Evolutionary conservation across 2,888 invertebrate species (phyloP).

Genomic region (Cheilosia soror): DNA sequence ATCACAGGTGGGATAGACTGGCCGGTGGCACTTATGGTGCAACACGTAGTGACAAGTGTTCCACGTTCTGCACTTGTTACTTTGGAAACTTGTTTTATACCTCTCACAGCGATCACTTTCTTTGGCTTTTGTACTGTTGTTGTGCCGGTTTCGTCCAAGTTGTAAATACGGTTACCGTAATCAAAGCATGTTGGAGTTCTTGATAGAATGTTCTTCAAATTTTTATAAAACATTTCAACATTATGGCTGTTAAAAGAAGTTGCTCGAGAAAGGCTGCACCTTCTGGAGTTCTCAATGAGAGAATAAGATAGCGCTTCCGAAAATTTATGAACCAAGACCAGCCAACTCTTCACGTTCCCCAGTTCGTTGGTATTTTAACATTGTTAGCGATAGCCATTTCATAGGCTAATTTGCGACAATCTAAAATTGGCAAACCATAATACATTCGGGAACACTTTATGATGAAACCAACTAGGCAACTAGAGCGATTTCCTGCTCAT

Average conservation of each 20-base stretch:
- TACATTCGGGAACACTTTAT: constrained; percentile 1
- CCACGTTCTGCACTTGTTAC: constrained; percentile 79
- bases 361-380: constrained; percentile 5
- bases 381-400: constrained; percentile 15
- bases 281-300: constrained; percentile 1
- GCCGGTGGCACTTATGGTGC: constrained; percentile 75
- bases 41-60: constrained; percentile 76
- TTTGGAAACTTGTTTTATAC: constrained; percentile 77
- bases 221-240: constrained; percentile 22
- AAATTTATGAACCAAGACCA: constrained; percentile 11
- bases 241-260: constrained; percentile 40
- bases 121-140: constrained; percentile 80
- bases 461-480: not conserved
- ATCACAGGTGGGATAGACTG: constrained; percentile 75
- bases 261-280: constrained; percentile 29
- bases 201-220: constrained; percentile 22
- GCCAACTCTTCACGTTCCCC: constrained; percentile 7
- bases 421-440: constrained; percentile 11
- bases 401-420: constrained; percentile 15
- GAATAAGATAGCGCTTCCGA: not conserved
- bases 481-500: constrained; percentile 1
- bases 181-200: constrained; percentile 66
- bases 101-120: constrained; percentile 79
- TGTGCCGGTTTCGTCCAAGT: constrained; percentile 80
- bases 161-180: constrained; percentile 79